phyloP scores from a whole-genome alignment of 2,113 vertebrate genomes.

The Hypocryptadius cinnamomeus region DNA sequence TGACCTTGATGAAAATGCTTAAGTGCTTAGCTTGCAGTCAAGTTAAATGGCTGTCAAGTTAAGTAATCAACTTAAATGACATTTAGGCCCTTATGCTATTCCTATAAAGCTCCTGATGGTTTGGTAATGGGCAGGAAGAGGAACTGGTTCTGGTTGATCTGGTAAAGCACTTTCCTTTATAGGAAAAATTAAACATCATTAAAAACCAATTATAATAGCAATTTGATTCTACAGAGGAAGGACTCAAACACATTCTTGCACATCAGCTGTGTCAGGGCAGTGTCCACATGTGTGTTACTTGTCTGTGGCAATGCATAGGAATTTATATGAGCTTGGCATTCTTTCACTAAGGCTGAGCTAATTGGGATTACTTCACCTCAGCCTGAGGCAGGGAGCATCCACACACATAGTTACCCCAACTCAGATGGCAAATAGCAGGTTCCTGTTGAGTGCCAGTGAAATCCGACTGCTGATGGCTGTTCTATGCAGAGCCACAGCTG shows the following conservation, averaged over 20 bases:
- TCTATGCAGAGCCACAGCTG: not conserved
- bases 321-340: not conserved
- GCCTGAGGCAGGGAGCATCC: not conserved
- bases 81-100: not conserved
- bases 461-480: not conserved
- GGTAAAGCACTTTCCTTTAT: not conserved
- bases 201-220: not conserved
- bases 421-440: not conserved
- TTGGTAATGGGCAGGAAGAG: not conserved
- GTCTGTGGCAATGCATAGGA: not conserved
- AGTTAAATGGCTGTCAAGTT: not conserved
- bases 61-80: not conserved
- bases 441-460: not conserved
- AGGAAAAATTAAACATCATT: not conserved
- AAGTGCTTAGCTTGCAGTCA: not conserved
- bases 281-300: not conserved
- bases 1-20: not conserved
- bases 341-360: not conserved
- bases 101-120: not conserved
- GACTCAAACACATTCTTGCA: not conserved
- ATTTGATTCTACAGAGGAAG: not conserved
- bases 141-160: not conserved
- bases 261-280: not conserved
- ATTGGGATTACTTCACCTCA: not conserved
- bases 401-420: rapidly evolving